Evolutionary conservation across 1,140 invertebrate genomes (phyloP).

Genomic region (Eriosoma lanigerum): DNA sequence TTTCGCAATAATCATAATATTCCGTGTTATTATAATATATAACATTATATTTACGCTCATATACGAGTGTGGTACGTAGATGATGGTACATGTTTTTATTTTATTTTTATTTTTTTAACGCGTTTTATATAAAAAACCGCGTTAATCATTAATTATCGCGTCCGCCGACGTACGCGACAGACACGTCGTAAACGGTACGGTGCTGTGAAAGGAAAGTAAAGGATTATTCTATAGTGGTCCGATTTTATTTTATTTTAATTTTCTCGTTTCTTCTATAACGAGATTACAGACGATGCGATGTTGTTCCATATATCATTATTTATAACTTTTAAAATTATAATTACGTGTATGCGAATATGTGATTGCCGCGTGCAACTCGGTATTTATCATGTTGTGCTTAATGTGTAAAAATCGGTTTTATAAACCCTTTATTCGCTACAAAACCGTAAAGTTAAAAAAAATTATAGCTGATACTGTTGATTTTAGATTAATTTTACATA

Average conservation of each 20-base stretch:
- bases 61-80: too few relatives aligned
- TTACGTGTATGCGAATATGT: too few relatives aligned
- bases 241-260: slow-evolving; percentile 3
- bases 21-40: slow-evolving; percentile 30
- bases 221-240: background rate
- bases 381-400: too few relatives aligned
- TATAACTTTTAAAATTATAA: background rate
- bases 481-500: too few relatives aligned
- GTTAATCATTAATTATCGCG: slow-evolving; percentile 4
- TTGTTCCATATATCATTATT: background rate
- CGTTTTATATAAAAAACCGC: too few relatives aligned
- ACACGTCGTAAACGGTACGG: background rate
- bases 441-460: too few relatives aligned
- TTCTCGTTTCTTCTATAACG: background rate
- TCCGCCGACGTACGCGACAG: slow-evolving; percentile 4
- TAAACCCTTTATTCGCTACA: too few relatives aligned
- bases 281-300: background rate
- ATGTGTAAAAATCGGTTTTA: too few relatives aligned
- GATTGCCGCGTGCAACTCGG: too few relatives aligned
- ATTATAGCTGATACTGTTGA: too few relatives aligned
- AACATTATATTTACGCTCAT: background rate
- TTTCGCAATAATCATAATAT: slow-evolving; percentile 45
- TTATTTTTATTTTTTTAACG: too few relatives aligned
- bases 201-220: background rate
- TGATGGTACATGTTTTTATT: too few relatives aligned